These are phyloP conservation scores for Omphaloscelis lunosa DNA, from an alignment of 2,888 invertebrate species.

Conservation along the genomic window DNA sequence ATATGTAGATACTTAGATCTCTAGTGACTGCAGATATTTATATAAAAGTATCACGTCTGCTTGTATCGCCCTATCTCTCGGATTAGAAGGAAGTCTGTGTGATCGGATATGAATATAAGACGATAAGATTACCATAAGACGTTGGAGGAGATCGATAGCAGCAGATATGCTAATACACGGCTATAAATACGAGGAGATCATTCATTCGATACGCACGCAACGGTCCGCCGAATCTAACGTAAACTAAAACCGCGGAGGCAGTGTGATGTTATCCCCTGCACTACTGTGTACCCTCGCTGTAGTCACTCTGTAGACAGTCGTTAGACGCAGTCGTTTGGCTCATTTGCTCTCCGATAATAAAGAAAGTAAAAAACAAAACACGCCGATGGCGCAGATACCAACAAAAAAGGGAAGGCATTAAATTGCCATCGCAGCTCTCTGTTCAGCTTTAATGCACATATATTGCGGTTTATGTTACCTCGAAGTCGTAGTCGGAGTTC, in stretches of 20 bases:
- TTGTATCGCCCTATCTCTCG: constrained; percentile 28
- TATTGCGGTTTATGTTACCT: constrained; percentile 24
- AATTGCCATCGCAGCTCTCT: constrained; percentile 31
- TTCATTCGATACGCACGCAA: constrained; percentile 37
- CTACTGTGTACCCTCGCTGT: not conserved
- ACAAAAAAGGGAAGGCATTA: constrained; percentile 42
- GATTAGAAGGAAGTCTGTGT: constrained; percentile 48
- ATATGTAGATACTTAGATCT: not conserved
- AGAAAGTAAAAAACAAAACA: constrained; percentile 45
- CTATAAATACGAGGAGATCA: constrained; percentile 39
- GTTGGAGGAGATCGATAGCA: constrained; percentile 46
- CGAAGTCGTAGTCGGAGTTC: not conserved
- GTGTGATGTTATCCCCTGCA: not conserved
- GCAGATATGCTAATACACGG: constrained; percentile 39
- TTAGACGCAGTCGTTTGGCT: constrained; percentile 14
- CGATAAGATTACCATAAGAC: constrained; percentile 57
- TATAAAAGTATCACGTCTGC: constrained; percentile 25
- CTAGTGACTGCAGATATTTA: not conserved
- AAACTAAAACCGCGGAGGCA: not conserved
- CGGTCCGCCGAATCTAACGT: constrained; percentile 4
- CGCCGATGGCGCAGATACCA: constrained; percentile 28
- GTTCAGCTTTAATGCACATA: constrained; percentile 38
- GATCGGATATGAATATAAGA: constrained; percentile 51
- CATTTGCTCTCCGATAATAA: constrained; percentile 12
- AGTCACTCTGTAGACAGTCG: not conserved